phyloP scores from a whole-genome alignment of 2,113 vertebrate species.

The Spea multiplicata region DNA sequence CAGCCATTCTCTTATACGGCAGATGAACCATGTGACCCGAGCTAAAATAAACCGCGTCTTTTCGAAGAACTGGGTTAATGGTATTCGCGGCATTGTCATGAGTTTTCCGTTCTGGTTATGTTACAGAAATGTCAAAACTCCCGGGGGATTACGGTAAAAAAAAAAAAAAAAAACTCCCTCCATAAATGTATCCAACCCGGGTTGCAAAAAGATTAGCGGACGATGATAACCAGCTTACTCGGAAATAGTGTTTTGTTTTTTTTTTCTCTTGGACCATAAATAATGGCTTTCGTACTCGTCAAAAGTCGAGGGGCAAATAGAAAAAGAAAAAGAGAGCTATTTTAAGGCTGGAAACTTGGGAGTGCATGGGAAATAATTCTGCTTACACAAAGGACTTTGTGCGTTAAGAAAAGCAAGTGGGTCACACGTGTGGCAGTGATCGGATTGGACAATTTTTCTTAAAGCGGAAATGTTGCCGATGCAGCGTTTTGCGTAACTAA shows the following conservation, averaged over 20 bases:
- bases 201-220: slow-evolving; percentile 6
- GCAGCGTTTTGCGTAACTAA: too few species aligned
- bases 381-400: slow-evolving; percentile 12
- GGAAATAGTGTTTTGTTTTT: slow-evolving; percentile 5
- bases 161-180: slow-evolving; percentile 6
- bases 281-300: slow-evolving; percentile 37
- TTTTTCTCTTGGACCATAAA: slow-evolving; percentile 23
- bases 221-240: slow-evolving; percentile 8
- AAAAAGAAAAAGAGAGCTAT: slow-evolving; percentile 34
- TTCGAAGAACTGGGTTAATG: slow-evolving; percentile 40
- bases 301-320: slow-evolving; percentile 13
- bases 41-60: slow-evolving; percentile 32
- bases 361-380: slow-evolving; percentile 7
- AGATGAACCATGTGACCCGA: slow-evolving; percentile 13
- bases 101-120: slow-evolving; percentile 24
- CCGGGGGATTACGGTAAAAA: slow-evolving; percentile 7
- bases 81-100: slow-evolving; percentile 41
- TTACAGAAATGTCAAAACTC: slow-evolving; percentile 41
- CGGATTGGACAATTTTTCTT: neutral
- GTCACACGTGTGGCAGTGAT: neutral
- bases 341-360: neutral
- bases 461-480: neutral
- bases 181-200: slow-evolving; percentile 23
- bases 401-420: neutral
- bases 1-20: neutral